Conservation (phyloP, 2,797 vertebrate species). For the Fringilla coelebs region DNA sequence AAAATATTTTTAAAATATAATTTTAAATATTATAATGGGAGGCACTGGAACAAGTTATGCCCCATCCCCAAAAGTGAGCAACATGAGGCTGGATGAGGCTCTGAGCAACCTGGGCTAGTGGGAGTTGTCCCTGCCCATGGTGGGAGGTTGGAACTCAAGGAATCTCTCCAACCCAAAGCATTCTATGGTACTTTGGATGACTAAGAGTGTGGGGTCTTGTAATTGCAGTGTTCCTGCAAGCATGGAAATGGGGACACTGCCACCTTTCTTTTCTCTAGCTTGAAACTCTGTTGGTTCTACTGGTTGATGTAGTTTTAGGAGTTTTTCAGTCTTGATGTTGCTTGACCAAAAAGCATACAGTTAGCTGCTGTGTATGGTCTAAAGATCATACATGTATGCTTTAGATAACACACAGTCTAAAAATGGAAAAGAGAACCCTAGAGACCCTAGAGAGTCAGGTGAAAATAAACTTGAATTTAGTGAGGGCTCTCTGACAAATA, state of each 20-base stretch:
- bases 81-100: not conserved
- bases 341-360: not conserved
- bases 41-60: not conserved
- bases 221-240: not conserved
- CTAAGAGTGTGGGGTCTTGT: accelerated
- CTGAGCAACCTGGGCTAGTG: not conserved
- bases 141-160: not conserved
- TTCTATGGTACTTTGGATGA: not conserved
- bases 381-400: not conserved
- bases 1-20: not conserved
- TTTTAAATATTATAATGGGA: not conserved
- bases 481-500: not conserved
- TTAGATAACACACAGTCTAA: not conserved
- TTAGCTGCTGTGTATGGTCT: not conserved
- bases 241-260: not conserved
- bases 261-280: not conserved
- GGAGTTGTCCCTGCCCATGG: not conserved
- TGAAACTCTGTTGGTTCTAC: not conserved
- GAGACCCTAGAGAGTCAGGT: not conserved
- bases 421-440: not conserved
- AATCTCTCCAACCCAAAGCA: not conserved
- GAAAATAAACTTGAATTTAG: not conserved
- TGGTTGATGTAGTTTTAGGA: not conserved
- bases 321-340: not conserved
- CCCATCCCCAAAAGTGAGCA: not conserved